Conservation (phyloP, 2,888 invertebrate species). For the Platycheirus albimanus region DNA sequence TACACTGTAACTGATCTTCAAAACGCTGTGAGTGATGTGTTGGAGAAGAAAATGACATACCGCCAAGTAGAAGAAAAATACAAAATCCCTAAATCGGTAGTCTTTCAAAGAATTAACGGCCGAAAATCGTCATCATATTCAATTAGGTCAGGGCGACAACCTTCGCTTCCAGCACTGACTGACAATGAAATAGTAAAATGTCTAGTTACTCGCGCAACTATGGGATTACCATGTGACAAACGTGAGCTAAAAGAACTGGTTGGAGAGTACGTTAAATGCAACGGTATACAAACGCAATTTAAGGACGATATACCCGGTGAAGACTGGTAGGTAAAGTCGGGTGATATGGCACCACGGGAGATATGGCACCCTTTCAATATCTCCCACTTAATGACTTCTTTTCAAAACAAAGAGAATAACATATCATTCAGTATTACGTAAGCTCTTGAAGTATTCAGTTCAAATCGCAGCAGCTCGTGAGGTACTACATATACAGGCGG, state of each 20-base stretch:
- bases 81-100: constrained; percentile 12
- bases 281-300: too few relatives aligned
- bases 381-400: too few relatives aligned
- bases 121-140: neutral
- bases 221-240: constrained; percentile 9
- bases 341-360: too few relatives aligned
- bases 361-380: too few relatives aligned
- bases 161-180: constrained; percentile 8
- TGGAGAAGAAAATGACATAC: constrained; percentile 14
- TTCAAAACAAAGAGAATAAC: too few relatives aligned
- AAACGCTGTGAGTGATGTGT: neutral
- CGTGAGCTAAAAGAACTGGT: constrained; percentile 14
- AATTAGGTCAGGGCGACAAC: constrained; percentile 1
- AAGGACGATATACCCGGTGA: too few relatives aligned
- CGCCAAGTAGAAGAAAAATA: constrained; percentile 6
- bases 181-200: neutral
- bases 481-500: too few relatives aligned
- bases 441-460: too few relatives aligned
- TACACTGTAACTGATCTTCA: neutral
- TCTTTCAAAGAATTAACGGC: constrained; percentile 31
- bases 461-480: too few relatives aligned
- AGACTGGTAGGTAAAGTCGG: too few relatives aligned
- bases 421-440: too few relatives aligned
- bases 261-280: constrained; percentile 14
- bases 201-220: neutral